Evolutionary conservation across 2,888 invertebrate species (phyloP).

Genomic region (Onchidella celtica): DNA sequence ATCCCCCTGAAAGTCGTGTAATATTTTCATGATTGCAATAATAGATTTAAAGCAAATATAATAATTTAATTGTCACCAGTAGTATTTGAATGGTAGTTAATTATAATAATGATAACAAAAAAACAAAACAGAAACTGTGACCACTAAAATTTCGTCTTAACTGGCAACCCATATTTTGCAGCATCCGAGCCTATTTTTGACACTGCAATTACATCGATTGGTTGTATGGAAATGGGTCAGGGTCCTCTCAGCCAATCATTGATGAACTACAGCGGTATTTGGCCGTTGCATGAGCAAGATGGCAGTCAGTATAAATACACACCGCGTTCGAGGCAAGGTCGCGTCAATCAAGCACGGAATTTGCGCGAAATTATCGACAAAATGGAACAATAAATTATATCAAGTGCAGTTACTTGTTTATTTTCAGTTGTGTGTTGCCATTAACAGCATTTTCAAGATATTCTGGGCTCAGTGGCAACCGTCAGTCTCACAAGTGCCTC

Average conservation of each 20-base stretch:
- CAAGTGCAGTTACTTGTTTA: background rate
- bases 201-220: slow-evolving; percentile 36
- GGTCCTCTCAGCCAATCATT: slow-evolving; percentile 60
- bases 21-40: too few relatives aligned
- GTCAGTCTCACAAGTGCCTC: too few relatives aligned
- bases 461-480: too few relatives aligned
- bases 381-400: background rate
- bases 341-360: slow-evolving; percentile 53
- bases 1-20: too few relatives aligned
- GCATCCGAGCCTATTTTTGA: slow-evolving; percentile 5
- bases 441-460: background rate
- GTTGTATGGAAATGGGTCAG: slow-evolving; percentile 22
- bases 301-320: slow-evolving; percentile 99
- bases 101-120: too few relatives aligned
- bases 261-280: slow-evolving; percentile 65
- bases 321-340: slow-evolving; percentile 81
- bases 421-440: background rate
- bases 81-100: too few relatives aligned
- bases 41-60: too few relatives aligned
- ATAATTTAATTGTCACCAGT: too few relatives aligned
- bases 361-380: background rate
- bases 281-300: slow-evolving; percentile 85
- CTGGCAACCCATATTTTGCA: background rate
- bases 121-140: too few relatives aligned
- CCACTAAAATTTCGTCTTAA: background rate